Base-by-base conservation (phyloP, 2,113 vertebrate species). In the Paralichthys olivaceus region DNA sequence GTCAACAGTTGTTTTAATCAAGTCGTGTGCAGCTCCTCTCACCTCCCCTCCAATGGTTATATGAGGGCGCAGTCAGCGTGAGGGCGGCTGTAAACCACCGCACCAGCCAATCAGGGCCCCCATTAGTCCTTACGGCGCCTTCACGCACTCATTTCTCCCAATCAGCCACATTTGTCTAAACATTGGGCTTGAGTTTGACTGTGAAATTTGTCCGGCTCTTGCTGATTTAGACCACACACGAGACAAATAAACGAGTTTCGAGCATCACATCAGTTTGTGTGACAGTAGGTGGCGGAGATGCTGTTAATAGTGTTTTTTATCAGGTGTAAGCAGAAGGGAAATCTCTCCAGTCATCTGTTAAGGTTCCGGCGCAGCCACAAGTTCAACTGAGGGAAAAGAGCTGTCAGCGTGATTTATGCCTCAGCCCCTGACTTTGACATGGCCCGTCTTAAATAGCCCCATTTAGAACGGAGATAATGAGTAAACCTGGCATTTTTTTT, bases 21-120 rank as follows among this genome's bases (percentile, higher is more conserved):
- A 83, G 87, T 87, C 34, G 73, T 91, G 87, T 89, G 81, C 84
- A 76, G 84, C 83, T 91, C 79, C 91, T 94, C 91, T 90, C 93
- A 94, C 93, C 87, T 87, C 81, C 77, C 79, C 88, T 90, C 89
- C 90, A 94, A 94, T 92, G 90, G 92, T 88, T 92, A 88, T 91
- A 94, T 80, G 84, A 76, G 86, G 77, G 75, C 53, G 2, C 68
- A 72, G 79, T 80, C 82, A 86, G 86, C 68, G 87, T 87, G 75
- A 82, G 20, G 73, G 81, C 82, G 22, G 89, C 90, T 87, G 81
- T 93, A 92, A 92, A 93, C 83, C 76, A 69, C 81, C 74, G 60
- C 69, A 7, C 0, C 32, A 54, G 81, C 88, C 90, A 91, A 88
- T 91, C 82, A 45, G 76, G 66, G 73, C 79, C 79, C 82, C 81